Evolutionary conservation across 2,797 vertebrate genomes (phyloP).

Genomic region (Acrocephalus scirpaceus): DNA sequence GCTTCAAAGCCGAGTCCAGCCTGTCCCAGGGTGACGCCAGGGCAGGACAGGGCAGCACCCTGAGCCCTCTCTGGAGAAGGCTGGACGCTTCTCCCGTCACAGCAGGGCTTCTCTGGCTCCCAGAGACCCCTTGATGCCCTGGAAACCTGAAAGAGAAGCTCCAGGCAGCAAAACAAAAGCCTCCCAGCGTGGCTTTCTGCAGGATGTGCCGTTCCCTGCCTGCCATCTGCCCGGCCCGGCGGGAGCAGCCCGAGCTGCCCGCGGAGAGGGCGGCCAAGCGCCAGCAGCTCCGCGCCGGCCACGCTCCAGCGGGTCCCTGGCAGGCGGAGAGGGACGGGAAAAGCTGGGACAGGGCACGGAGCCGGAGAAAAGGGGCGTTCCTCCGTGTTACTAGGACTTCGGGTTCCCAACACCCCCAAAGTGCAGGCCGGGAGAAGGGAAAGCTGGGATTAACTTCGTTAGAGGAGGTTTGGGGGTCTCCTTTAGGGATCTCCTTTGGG

Average conservation of each 20-base stretch:
- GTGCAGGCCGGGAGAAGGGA: background rate
- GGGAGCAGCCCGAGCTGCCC: background rate
- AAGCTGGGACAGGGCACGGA: rapidly evolving
- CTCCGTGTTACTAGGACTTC: rapidly evolving
- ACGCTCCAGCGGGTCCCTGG: background rate
- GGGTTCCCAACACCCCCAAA: background rate
- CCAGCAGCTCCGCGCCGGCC: background rate
- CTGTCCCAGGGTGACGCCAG: rapidly evolving
- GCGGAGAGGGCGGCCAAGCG: background rate
- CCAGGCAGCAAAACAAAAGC: conserved; percentile 29
- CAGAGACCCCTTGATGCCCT: background rate
- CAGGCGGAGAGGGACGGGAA: background rate
- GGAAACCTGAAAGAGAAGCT: conserved; percentile 25
- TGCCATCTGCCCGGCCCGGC: conserved; percentile 52
- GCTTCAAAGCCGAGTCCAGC: background rate
- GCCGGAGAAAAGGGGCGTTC: rapidly evolving
- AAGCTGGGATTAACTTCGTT: rapidly evolving
- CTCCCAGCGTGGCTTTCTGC: background rate
- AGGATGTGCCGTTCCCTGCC: background rate
- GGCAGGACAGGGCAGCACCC: background rate
- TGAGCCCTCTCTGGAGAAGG: background rate
- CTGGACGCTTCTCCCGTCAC: rapidly evolving
- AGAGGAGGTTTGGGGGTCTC: background rate
- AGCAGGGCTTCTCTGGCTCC: rapidly evolving
- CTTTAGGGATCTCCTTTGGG: too few relatives aligned